These are phyloP conservation scores for Euwallacea fornicatus DNA, from an alignment of 1,140 invertebrate species.

Conservation along the genomic window DNA sequence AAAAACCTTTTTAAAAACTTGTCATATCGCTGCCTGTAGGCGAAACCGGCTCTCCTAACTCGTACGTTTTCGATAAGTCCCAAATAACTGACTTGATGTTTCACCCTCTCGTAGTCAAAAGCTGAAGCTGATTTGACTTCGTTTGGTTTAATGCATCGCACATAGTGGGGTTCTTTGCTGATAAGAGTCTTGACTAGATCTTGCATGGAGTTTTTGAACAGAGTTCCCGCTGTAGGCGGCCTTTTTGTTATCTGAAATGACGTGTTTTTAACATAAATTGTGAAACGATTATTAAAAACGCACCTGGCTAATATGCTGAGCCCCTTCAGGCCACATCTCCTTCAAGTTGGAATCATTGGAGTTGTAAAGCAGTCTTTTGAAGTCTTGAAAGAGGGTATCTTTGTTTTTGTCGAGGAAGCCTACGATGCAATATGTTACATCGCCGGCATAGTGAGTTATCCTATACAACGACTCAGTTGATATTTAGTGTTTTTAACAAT, in stretches of 20 bases:
- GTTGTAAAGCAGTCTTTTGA: slow-evolving; percentile 87
- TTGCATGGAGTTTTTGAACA: slow-evolving; percentile 95
- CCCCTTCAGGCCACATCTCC: slow-evolving; percentile 95
- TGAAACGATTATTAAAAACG: neutral
- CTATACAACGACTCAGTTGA: slow-evolving; percentile 13
- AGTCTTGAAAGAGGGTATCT: slow-evolving; percentile 93
- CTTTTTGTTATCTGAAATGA: slow-evolving; percentile 83
- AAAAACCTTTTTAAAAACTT: slow-evolving; percentile 77
- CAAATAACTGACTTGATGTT: slow-evolving; percentile 89
- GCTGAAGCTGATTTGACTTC: slow-evolving; percentile 83
- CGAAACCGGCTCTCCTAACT: slow-evolving; percentile 92
- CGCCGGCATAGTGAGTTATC: slow-evolving; percentile 86
- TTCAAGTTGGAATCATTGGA: slow-evolving; percentile 76
- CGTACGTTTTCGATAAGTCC: slow-evolving; percentile 92
- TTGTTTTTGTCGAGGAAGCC: slow-evolving; percentile 97
- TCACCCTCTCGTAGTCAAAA: slow-evolving; percentile 78
- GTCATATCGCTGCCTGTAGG: slow-evolving; percentile 86
- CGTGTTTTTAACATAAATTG: neutral
- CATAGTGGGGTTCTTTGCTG: slow-evolving; percentile 94
- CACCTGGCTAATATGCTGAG: slow-evolving; percentile 83
- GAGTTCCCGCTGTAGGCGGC: slow-evolving; percentile 86
- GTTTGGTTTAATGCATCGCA: slow-evolving; percentile 96
- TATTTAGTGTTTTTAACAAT: neutral
- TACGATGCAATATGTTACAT: slow-evolving; percentile 87
- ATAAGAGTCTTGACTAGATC: slow-evolving; percentile 84